Conservation (phyloP, 1,140 invertebrate species). For the Amphibalanus amphitrite region DNA sequence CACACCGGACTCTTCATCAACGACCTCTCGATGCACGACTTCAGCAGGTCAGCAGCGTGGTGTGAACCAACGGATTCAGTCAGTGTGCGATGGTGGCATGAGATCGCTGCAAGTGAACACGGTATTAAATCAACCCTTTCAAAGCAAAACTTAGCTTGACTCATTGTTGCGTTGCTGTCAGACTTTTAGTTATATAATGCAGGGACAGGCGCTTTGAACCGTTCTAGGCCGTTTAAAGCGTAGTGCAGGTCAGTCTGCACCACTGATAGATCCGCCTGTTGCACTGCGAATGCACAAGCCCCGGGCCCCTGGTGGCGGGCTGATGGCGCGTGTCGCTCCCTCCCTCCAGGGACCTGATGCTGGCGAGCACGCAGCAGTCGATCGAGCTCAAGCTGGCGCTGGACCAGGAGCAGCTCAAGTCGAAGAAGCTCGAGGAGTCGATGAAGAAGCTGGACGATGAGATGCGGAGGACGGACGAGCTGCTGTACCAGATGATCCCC, state of each 20-base stretch:
- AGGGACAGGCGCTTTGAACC: no score
- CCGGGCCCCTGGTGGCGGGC: not conserved
- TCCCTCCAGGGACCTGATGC: conserved; percentile 71
- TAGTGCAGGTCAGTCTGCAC: conserved; percentile 8
- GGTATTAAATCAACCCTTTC: no score
- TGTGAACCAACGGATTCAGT: no score
- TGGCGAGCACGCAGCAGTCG: conserved; percentile 91
- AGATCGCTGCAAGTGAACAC: no score
- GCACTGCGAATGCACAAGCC: not conserved
- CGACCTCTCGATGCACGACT: conserved; percentile 94
- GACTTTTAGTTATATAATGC: no score
- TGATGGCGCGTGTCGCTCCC: not conserved
- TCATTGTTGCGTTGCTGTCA: no score
- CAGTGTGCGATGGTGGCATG: no score
- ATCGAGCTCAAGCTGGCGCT: conserved; percentile 87
- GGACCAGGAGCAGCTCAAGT: conserved; percentile 92
- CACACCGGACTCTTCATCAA: conserved; percentile 86
- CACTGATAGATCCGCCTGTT: not conserved
- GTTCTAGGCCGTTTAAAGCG: no score
- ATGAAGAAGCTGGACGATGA: conserved; percentile 90
- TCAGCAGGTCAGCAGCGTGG: conserved; percentile 41
- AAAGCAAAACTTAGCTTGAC: no score
- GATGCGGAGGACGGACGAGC: conserved; percentile 85
- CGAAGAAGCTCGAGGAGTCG: conserved; percentile 86
- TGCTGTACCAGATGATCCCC: conserved; percentile 97